These are phyloP conservation scores for Oncopodura yosiiana DNA, from an alignment of 1,140 invertebrate genomes.

Conservation along the genomic window DNA sequence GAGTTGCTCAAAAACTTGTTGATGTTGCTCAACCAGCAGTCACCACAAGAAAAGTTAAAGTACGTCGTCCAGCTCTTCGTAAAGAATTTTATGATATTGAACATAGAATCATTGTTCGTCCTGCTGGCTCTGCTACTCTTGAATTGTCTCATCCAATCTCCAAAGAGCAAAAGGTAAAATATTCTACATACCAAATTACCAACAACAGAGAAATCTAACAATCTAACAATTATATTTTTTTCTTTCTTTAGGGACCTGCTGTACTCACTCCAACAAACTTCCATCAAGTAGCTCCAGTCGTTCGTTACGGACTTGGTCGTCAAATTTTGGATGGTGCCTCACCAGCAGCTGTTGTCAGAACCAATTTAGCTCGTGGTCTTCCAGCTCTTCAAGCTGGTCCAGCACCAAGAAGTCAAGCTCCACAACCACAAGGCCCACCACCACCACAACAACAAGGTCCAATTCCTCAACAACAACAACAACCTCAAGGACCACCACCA, in stretches of 20 bases:
- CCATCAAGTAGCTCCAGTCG: slow-evolving; percentile 31
- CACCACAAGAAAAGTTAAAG: slow-evolving; percentile 39
- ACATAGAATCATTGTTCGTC: slow-evolving; percentile 51
- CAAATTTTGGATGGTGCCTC: slow-evolving; percentile 28
- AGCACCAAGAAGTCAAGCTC: slow-evolving; percentile 20
- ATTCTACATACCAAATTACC: neutral
- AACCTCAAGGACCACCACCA: slow-evolving; percentile 6
- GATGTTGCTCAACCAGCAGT: slow-evolving; percentile 47
- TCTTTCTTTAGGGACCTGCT: slow-evolving; percentile 40
- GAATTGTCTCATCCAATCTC: slow-evolving; percentile 52
- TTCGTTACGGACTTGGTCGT: slow-evolving; percentile 32
- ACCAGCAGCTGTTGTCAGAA: slow-evolving; percentile 25
- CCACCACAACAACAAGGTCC: neutral
- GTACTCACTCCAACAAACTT: slow-evolving; percentile 38
- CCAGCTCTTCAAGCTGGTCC: slow-evolving; percentile 28
- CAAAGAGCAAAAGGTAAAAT: slow-evolving; percentile 44
- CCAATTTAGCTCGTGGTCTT: slow-evolving; percentile 34
- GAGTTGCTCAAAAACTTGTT: slow-evolving; percentile 45
- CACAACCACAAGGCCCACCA: slow-evolving; percentile 22
- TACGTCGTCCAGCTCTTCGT: slow-evolving; percentile 53
- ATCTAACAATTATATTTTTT: slow-evolving; percentile 1
- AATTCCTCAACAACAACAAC: slow-evolving; percentile 4
- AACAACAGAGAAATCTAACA: neutral
- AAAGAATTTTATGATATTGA: slow-evolving; percentile 58
- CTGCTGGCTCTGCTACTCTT: slow-evolving; percentile 51